These are phyloP conservation scores for Littorina saxatilis DNA, from an alignment of 1,140 invertebrate species.

Conservation along the genomic window DNA sequence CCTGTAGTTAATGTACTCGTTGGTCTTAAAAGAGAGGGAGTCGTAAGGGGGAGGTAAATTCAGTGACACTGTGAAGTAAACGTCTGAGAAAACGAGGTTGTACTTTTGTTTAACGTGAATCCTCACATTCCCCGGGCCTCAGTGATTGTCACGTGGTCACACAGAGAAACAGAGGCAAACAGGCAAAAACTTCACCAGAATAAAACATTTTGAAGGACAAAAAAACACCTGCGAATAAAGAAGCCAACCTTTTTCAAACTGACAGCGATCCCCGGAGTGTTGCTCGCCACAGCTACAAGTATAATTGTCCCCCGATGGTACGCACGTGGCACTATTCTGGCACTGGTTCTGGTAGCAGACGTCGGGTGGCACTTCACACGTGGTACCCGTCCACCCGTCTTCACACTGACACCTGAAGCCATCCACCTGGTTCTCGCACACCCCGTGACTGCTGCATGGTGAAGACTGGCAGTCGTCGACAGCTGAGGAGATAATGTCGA, in stretches of 20 bases:
- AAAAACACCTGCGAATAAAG: background rate
- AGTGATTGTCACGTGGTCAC: background rate
- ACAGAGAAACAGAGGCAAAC: background rate
- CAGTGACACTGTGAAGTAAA: too few relatives aligned
- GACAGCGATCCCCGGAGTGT: background rate
- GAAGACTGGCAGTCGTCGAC: background rate
- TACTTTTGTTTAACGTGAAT: too few relatives aligned
- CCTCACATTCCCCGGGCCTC: too few relatives aligned
- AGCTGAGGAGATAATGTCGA: background rate
- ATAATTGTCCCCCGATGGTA: background rate
- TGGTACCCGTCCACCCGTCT: background rate
- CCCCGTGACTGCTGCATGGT: background rate
- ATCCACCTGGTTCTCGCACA: background rate
- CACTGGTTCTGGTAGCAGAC: background rate
- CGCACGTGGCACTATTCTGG: background rate
- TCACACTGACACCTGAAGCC: constrained; percentile 4
- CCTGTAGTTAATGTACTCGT: too few relatives aligned
- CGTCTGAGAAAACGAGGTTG: too few relatives aligned
- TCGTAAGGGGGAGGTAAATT: too few relatives aligned
- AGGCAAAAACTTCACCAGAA: background rate
- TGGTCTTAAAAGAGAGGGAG: too few relatives aligned
- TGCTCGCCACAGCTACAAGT: background rate
- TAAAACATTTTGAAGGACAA: too few relatives aligned
- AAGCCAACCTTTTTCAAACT: background rate
- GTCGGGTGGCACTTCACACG: constrained; percentile 8